A percentile compares a stretch with the other conserved stretches of the same genome.
phyloP scores from a whole-genome alignment of 2,888 invertebrate genomes.

The Lucinisca nassula region DNA sequence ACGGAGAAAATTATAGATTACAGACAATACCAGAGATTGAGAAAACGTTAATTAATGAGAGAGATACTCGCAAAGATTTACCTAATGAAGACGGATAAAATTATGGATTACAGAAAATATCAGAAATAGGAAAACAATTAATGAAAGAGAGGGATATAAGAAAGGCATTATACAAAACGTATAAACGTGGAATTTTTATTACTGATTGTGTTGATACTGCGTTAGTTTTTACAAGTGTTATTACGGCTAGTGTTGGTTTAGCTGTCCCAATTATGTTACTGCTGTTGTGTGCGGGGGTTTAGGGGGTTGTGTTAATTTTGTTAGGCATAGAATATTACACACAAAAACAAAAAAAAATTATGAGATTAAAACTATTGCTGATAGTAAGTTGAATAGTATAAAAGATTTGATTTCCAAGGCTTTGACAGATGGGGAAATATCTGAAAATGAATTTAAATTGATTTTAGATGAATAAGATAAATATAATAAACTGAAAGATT shows the following conservation, averaged over 20 bases:
- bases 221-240: slow-evolving; percentile 40
- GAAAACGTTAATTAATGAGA: slow-evolving; percentile 43
- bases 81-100: slow-evolving; percentile 51
- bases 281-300: slow-evolving; percentile 40
- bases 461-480: background rate
- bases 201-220: slow-evolving; percentile 54
- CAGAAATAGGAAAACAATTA: slow-evolving; percentile 50
- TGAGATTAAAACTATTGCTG: slow-evolving; percentile 4
- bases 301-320: slow-evolving; percentile 26
- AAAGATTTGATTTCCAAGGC: background rate
- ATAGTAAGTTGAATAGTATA: background rate
- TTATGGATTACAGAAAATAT: slow-evolving; percentile 62
- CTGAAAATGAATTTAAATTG: slow-evolving; percentile 1
- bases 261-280: slow-evolving; percentile 33
- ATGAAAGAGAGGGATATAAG: slow-evolving; percentile 42
- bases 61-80: slow-evolving; percentile 39
- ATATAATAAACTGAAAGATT: background rate
- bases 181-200: slow-evolving; percentile 54
- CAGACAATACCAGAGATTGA: slow-evolving; percentile 58
- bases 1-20: slow-evolving; percentile 62
- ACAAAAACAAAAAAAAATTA: background rate
- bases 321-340: background rate
- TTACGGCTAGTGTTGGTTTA: slow-evolving; percentile 36
- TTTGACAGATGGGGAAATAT: background rate
- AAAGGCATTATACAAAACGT: slow-evolving; percentile 55